Conservation (phyloP, 2,797 vertebrate species). For the Echeneis naucrates region DNA sequence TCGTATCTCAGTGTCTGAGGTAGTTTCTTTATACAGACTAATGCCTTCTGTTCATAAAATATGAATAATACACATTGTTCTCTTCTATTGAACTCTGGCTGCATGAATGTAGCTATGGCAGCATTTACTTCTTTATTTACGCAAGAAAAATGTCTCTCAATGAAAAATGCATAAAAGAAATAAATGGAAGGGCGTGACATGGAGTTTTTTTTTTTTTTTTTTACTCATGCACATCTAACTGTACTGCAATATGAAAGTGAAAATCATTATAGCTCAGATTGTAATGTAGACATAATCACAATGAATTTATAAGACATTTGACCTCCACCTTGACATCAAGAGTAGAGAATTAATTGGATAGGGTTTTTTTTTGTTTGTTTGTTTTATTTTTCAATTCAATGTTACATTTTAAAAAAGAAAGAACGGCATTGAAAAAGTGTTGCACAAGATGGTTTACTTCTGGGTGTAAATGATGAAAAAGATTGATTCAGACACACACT, state of each 20-base stretch:
- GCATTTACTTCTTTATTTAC: conserved; percentile 7
- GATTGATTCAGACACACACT: not conserved
- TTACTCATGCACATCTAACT: conserved; percentile 8
- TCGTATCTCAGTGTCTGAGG: not conserved
- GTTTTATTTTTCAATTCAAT: no score
- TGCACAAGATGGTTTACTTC: not conserved
- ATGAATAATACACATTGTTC: conserved; percentile 14
- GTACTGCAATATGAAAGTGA: conserved; percentile 7
- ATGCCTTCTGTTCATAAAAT: not conserved
- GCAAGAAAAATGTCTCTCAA: conserved; percentile 7
- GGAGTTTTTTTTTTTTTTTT: no score
- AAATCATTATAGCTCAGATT: conserved; percentile 14
- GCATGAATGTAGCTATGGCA: conserved; percentile 9
- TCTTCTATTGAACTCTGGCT: not conserved
- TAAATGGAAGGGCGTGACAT: not conserved
- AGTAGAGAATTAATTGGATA: conserved; percentile 12
- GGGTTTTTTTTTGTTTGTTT: not conserved
- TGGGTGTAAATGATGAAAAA: conserved; percentile 2
- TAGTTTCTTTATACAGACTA: conserved; percentile 15
- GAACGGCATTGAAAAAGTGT: not conserved
- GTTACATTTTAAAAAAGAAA: no score
- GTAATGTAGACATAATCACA: not conserved
- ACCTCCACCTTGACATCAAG: not conserved
- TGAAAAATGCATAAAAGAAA: conserved; percentile 1
- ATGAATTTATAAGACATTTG: not conserved